Evolutionary conservation across 2,113 vertebrate genomes (phyloP).

Genomic region (Gallinago jamesoni): DNA sequence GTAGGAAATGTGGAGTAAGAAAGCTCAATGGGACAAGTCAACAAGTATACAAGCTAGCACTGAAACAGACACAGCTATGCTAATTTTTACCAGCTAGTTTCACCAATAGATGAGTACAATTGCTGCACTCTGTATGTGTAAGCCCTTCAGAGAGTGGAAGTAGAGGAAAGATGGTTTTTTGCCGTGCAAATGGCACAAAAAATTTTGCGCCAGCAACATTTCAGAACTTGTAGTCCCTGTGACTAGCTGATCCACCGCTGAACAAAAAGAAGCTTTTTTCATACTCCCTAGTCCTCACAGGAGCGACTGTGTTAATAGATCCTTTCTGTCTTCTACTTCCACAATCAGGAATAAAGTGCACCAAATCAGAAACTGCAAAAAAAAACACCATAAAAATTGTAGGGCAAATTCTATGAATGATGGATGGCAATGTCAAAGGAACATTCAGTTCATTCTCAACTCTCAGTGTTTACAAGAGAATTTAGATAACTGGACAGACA

Average conservation of each 20-base stretch:
- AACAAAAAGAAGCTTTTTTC: not conserved
- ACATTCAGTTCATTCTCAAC: not conserved
- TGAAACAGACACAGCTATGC: not conserved
- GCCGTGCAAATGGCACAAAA: too few relatives aligned
- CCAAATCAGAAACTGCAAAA: not conserved
- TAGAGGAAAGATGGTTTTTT: not conserved
- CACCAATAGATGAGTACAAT: not conserved
- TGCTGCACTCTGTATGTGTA: accelerated
- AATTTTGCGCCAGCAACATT: not conserved
- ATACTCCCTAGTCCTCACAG: not conserved
- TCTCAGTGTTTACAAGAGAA: not conserved
- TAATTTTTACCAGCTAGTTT: not conserved
- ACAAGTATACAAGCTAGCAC: not conserved
- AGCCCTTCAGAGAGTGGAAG: not conserved
- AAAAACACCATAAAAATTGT: accelerated
- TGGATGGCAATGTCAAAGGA: not conserved
- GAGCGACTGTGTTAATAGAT: not conserved
- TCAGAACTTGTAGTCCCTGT: not conserved
- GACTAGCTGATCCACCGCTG: not conserved
- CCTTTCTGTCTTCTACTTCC: not conserved
- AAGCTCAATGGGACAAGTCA: not conserved
- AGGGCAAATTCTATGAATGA: not conserved
- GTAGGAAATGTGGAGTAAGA: not conserved
- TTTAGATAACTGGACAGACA: not conserved
- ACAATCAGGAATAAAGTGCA: not conserved